Evolutionary conservation across 2,113 vertebrate species (phyloP), one percentile per base, ranked within the genome.

Genomic region (Scopus umbretta): DNA sequence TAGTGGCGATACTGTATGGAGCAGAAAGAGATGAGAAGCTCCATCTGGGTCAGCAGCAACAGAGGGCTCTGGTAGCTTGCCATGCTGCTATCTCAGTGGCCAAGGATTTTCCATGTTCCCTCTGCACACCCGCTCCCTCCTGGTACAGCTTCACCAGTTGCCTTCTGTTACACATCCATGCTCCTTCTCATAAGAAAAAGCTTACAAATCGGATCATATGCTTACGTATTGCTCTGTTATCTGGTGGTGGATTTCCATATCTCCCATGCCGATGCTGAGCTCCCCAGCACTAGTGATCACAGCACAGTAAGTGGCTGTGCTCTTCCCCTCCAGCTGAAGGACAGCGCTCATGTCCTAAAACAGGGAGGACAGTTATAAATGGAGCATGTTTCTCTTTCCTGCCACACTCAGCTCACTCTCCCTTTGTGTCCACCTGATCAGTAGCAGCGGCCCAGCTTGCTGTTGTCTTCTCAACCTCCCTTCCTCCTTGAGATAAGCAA

Each of bases 201-300:
- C 47, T 49, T 29, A 52, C 27, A 70, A 26, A 55, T 21, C 29
- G 32, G 50, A 13, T 5, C 52, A 10, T 13, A 6, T 23, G 95
- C 98, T 84, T 97, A 99, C 99, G 26, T 99, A 98, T 92, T 97
- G 97, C 95, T 98, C 93, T 63, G 98, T 99, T 93, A 99, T 99
- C 93, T 98, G 98, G 25, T 98, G 97, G 90, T 99, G 99, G 95
- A 99, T 98, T 80, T 99, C 99, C 99, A 99, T 99, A 93, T 99
- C 99, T 56, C 99, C 99, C 96, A 99, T 61, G 75, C 98, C 99
- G 0, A 99, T n/a, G 89, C 96, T 98, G 91, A 99, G 94, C 78
- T 99, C 99, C 76, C 99, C 99, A 13, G 98, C 81, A 70, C 97
- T 73, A 27, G 93, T 96, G 90, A 98, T 53, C 30, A 98, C 95